Evolutionary conservation across 2,797 vertebrate species (phyloP).

Genomic region (Rhyacichthys aspro): DNA sequence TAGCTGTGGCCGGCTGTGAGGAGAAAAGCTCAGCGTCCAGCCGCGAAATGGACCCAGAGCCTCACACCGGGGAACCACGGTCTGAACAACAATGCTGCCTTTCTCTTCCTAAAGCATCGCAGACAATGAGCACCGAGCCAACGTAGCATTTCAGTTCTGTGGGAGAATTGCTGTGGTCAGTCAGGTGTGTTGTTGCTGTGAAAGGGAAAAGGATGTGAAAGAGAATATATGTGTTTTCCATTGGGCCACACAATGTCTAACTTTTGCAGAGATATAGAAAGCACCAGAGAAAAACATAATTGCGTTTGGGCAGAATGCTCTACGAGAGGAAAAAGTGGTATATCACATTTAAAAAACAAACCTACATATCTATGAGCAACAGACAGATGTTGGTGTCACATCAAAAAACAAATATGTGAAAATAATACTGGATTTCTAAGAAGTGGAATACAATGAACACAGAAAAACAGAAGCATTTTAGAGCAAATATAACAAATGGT

Average conservation of each 20-base stretch:
- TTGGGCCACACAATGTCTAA: not conserved
- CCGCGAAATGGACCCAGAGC: slow-evolving; percentile 51
- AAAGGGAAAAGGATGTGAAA: slow-evolving; percentile 2
- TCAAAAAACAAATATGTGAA: too few relatives aligned
- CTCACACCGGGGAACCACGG: slow-evolving; percentile 31
- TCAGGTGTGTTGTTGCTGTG: slow-evolving; percentile 42
- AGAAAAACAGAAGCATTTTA: too few relatives aligned
- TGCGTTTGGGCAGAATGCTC: not conserved
- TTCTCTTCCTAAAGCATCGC: slow-evolving; percentile 53
- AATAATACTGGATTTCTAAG: not conserved
- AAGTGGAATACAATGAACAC: too few relatives aligned
- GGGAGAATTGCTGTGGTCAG: slow-evolving; percentile 19
- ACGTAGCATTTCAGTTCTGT: slow-evolving; percentile 17
- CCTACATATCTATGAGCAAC: not conserved
- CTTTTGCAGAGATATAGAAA: not conserved
- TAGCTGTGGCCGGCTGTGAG: slow-evolving; percentile 20
- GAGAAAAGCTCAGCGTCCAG: slow-evolving; percentile 54
- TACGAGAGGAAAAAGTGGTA: not conserved
- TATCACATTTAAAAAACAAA: not conserved
- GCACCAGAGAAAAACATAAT: not conserved
- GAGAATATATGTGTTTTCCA: slow-evolving; percentile 24
- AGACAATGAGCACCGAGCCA: slow-evolving; percentile 27
- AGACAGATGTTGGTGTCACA: too few relatives aligned
- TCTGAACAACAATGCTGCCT: slow-evolving; percentile 56
- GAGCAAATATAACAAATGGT: too few relatives aligned